These are phyloP conservation scores for Protonibea diacanthus DNA, from an alignment of 2,797 vertebrate species.

Conservation along the genomic window DNA sequence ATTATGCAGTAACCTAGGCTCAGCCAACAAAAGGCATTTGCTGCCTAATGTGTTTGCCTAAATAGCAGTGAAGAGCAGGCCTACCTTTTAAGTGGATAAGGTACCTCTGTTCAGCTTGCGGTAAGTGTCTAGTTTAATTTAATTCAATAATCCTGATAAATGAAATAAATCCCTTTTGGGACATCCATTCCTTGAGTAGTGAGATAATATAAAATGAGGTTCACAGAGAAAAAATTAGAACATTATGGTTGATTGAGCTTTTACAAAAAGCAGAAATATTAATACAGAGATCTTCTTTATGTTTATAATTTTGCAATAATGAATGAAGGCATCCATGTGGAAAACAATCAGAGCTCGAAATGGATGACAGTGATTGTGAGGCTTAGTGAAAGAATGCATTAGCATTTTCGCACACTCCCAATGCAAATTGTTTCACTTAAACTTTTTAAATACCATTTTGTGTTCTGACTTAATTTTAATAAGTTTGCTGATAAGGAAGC, in stretches of 20 bases:
- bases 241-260: constrained; percentile 92
- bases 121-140: constrained; percentile 91
- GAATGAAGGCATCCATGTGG: constrained; percentile 90
- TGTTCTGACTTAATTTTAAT: constrained; percentile 87
- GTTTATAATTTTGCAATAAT: constrained; percentile 92
- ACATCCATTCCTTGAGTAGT: constrained; percentile 87
- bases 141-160: constrained; percentile 93
- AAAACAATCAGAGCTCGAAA: constrained; percentile 89
- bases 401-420: constrained; percentile 87
- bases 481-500: constrained; percentile 83
- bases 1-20: constrained; percentile 81
- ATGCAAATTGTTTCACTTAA: constrained; percentile 90
- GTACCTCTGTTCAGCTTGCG: constrained; percentile 82
- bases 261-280: constrained; percentile 91
- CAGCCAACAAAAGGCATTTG: constrained; percentile 82
- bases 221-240: constrained; percentile 91
- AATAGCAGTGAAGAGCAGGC: constrained; percentile 85
- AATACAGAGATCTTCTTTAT: constrained; percentile 91
- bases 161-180: constrained; percentile 93
- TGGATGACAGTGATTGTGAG: constrained; percentile 84
- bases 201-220: constrained; percentile 92
- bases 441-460: constrained; percentile 88
- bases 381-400: constrained; percentile 88
- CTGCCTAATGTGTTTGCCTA: constrained; percentile 85
- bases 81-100: constrained; percentile 87